phyloP scores from a whole-genome alignment of 2,888 invertebrate species.

The Pinctada fucata region DNA sequence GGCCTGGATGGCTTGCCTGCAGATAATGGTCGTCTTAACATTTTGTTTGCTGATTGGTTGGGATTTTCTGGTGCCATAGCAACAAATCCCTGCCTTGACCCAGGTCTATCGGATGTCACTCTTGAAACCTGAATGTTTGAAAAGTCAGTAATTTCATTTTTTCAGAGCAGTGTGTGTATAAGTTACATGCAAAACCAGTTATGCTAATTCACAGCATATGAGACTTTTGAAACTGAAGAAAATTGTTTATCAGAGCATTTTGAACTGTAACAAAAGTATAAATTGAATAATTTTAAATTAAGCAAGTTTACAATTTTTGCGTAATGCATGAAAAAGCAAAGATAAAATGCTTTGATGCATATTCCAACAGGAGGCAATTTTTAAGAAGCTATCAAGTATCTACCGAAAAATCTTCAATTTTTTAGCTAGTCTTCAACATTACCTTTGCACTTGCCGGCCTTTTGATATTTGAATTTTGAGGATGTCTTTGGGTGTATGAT shows the following conservation, averaged over 20 bases:
- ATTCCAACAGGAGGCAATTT: too few species aligned
- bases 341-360: too few species aligned
- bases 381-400: too few species aligned
- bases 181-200: too few species aligned
- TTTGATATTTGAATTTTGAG: conserved; percentile 2
- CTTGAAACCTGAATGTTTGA: neutral
- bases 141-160: conserved; percentile 8
- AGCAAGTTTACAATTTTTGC: too few species aligned
- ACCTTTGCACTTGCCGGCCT: conserved; percentile 56
- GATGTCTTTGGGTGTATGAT: neutral
- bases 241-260: too few species aligned
- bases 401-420: too few species aligned
- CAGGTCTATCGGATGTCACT: conserved; percentile 36
- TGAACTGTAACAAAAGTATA: too few species aligned
- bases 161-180: neutral
- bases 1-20: conserved; percentile 27
- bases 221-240: too few species aligned
- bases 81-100: conserved; percentile 54
- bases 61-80: conserved; percentile 42
- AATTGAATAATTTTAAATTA: too few species aligned
- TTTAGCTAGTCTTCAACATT: neutral
- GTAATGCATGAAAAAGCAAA: too few species aligned
- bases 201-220: too few species aligned
- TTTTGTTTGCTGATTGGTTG: conserved; percentile 21
- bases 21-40: conserved; percentile 31